These are phyloP conservation scores for Acromyrmex charruanus DNA, from an alignment of 1,140 invertebrate species.

Conservation along the genomic window DNA sequence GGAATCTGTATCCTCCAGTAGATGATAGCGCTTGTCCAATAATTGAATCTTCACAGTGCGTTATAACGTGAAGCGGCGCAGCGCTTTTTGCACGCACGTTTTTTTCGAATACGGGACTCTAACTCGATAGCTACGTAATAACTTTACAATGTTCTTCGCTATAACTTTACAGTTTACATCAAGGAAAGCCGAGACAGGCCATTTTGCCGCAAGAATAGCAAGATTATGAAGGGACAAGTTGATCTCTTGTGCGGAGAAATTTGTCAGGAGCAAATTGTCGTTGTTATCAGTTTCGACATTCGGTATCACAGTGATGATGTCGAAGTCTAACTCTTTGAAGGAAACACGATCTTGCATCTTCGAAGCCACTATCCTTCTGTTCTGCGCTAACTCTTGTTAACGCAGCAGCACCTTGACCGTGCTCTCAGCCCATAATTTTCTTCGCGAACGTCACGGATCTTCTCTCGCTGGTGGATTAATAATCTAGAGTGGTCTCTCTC, in stretches of 20 bases:
- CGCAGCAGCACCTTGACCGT: constrained; percentile 73
- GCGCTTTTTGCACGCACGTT: constrained; percentile 16
- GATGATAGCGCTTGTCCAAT: constrained; percentile 9
- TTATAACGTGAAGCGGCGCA: constrained; percentile 30
- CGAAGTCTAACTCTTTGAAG: neutral
- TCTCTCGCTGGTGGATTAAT: constrained; percentile 76
- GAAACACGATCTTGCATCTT: constrained; percentile 61
- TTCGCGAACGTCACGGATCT: constrained; percentile 72
- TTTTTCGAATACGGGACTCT: neutral
- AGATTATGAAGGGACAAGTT: neutral
- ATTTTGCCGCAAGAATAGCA: constrained; percentile 11
- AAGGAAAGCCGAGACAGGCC: neutral
- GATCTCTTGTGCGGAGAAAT: neutral
- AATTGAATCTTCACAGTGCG: constrained; percentile 44
- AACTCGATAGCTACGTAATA: constrained; percentile 17
- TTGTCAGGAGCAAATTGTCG: neutral
- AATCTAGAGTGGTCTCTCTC: constrained; percentile 69
- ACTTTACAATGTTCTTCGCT: neutral
- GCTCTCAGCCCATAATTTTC: constrained; percentile 73
- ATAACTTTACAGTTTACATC: constrained; percentile 17
- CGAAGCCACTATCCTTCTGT: constrained; percentile 32
- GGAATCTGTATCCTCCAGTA: neutral
- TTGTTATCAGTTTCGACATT: constrained; percentile 27
- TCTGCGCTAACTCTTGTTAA: constrained; percentile 73
- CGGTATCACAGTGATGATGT: neutral